These are phyloP conservation scores for Cheilosia variabilis DNA, from an alignment of 2,888 invertebrate genomes.

Conservation along the genomic window DNA sequence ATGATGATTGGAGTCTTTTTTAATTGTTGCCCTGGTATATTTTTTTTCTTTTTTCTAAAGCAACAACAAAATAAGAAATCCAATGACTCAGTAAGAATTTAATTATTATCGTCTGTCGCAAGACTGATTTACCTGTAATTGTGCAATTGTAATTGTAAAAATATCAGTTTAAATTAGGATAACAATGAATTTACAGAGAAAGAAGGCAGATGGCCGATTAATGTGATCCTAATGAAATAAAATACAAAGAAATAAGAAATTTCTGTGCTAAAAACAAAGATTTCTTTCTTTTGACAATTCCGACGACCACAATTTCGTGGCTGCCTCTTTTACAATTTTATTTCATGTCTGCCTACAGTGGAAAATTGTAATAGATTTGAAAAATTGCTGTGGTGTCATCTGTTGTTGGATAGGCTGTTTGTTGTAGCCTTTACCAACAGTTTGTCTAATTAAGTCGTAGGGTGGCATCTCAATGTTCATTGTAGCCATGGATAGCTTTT, in stretches of 20 bases:
- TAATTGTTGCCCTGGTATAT: conserved; percentile 2
- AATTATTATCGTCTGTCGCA: conserved; percentile 10
- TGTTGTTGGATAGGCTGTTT: not conserved
- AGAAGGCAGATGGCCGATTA: conserved; percentile 15
- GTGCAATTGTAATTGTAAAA: conserved; percentile 21
- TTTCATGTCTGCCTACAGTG: not conserved
- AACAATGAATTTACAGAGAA: conserved; percentile 59
- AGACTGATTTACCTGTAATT: conserved; percentile 43
- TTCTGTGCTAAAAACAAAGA: conserved; percentile 65
- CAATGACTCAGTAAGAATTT: conserved; percentile 61
- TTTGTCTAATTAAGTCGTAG: too few relatives aligned
- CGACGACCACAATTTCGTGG: conserved; percentile 50
- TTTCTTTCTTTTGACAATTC: conserved; percentile 67
- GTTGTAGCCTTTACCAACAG: too few relatives aligned
- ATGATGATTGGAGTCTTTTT: not conserved
- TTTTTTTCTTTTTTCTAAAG: conserved; percentile 1
- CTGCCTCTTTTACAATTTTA: conserved; percentile 53
- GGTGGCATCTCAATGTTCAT: too few relatives aligned
- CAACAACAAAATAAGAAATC: conserved; percentile 54
- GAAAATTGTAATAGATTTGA: conserved; percentile 37
- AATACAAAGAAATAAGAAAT: conserved; percentile 64
- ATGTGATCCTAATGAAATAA: conserved; percentile 59
- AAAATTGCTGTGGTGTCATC: not conserved
- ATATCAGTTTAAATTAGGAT: not conserved
- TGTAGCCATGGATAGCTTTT: too few relatives aligned